Conservation (phyloP, 2,888 invertebrate species). For the Helobdella robusta region DNA sequence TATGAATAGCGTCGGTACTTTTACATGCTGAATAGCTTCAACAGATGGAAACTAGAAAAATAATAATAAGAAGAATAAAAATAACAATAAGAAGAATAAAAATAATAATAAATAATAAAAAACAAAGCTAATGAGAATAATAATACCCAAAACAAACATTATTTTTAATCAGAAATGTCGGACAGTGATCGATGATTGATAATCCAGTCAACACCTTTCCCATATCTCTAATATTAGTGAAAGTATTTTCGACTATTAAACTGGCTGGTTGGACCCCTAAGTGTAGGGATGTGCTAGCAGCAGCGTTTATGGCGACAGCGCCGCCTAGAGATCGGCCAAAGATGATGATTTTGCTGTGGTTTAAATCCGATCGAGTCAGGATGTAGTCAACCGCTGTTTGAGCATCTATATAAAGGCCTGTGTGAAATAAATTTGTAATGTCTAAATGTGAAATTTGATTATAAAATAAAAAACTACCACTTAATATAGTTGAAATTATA, state of each 20-base stretch:
- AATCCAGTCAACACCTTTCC: slow-evolving; percentile 71
- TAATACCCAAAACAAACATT: slow-evolving; percentile 57
- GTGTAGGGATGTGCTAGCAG: slow-evolving; percentile 65
- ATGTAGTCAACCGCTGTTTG: slow-evolving; percentile 77
- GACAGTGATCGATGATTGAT: slow-evolving; percentile 65
- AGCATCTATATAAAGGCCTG: slow-evolving; percentile 72
- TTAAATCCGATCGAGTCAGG: slow-evolving; percentile 69
- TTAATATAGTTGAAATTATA: not conserved
- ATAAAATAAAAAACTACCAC: not conserved
- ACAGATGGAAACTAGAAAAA: slow-evolving; percentile 49
- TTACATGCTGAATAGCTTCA: slow-evolving; percentile 64
- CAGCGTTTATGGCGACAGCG: slow-evolving; percentile 79
- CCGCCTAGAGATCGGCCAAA: slow-evolving; percentile 83
- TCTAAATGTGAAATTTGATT: not conserved
- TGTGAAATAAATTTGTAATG: slow-evolving; percentile 24
- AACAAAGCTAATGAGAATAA: not conserved
- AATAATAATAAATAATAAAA: not conserved
- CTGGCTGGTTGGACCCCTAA: slow-evolving; percentile 51
- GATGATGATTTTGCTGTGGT: slow-evolving; percentile 71
- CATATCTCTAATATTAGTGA: slow-evolving; percentile 87
- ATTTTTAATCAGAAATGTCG: slow-evolving; percentile 77
- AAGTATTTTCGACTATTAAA: slow-evolving; percentile 83
- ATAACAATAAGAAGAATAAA: not conserved
- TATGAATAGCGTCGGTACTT: slow-evolving; percentile 72
- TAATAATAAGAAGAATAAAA: not conserved